A percentile compares a stretch with the other conserved stretches of the same genome.
phyloP scores from a whole-genome alignment of 2,888 invertebrate species.

The Eupeodes latifasciatus region DNA sequence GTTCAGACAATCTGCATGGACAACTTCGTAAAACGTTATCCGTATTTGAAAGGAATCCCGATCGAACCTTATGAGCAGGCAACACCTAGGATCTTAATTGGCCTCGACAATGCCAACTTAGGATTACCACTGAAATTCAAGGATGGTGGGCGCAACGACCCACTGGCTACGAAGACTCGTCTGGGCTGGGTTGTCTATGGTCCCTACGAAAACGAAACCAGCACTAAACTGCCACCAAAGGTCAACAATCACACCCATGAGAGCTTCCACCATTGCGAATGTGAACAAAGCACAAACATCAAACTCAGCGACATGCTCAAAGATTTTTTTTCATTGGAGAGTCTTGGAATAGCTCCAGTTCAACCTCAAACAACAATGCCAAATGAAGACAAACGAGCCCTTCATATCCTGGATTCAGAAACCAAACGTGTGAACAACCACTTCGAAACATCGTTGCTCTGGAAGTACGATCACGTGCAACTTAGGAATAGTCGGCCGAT shows the following conservation, averaged over 20 bases:
- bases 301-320: conserved; percentile 22
- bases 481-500: conserved; percentile 1
- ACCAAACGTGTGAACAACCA: background rate
- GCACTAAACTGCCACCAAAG: background rate
- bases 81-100: conserved; percentile 10
- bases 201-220: background rate
- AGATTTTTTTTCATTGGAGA: conserved; percentile 18
- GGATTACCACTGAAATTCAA: conserved; percentile 14
- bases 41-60: conserved; percentile 6
- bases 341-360: background rate
- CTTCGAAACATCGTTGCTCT: background rate
- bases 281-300: background rate
- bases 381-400: background rate
- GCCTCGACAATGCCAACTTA: conserved; percentile 8
- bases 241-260: background rate
- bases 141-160: background rate
- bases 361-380: conserved; percentile 5
- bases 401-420: background rate
- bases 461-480: background rate
- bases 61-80: background rate
- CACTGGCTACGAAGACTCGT: background rate
- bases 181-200: background rate
- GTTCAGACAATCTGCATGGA: conserved; percentile 1
- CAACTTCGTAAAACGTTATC: background rate
- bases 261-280: conserved; percentile 4